Base-by-base conservation (phyloP, 2,888 invertebrate species). In the Drosophila flavopinicola region DNA sequence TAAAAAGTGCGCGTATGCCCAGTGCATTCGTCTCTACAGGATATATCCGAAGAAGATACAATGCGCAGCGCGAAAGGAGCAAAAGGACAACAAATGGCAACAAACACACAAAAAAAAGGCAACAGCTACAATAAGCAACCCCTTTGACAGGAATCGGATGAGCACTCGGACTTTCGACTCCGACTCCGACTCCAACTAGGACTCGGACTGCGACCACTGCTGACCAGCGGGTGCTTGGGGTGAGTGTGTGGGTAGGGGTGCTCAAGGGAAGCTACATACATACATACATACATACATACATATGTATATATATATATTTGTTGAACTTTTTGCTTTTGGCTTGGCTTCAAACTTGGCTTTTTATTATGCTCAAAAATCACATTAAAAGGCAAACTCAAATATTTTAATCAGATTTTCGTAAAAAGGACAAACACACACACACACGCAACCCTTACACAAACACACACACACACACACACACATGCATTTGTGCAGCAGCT, bases 381-480 rank as follows among this genome's bases (percentile, higher is more conserved):
- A 90, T 89, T 90, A 90, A 89, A 88, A 89, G 87, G 88, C 89
- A 88, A 88, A 85, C 88, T 90, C 87, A 89, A 88, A 89, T 88
- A 88, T 89, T 89, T 89, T 89, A 89, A 89, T 89, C 90, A 89
- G 89, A 89, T 89, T 90, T 89, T 82, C 84, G 76, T 75, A 83
- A 79, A 75, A 78, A 77, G 86, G 75, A 84, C 80, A 78, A 77
- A 67, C 72, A 70, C 73, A 69, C 68, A 48, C 61, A 48, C 63
- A 27, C 44, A 59, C 66, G n/a, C n/a, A n/a, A n/a, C n/a, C n/a
- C n/a, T n/a, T n/a, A 60, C 54, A 67, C 70, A 69, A 52, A 70
- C 65, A 38, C 45, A 49, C 37, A 30, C 29, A 32, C 47, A 2
- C 60, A 44, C 68, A 38, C 44, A 38, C 57, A 38, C 63, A 65